A percentile compares a stretch with the other conserved stretches of the same genome.
These are phyloP conservation scores for Aptenodytes patagonicus DNA, from an alignment of 2,113 vertebrate genomes.

Conservation along the genomic window DNA sequence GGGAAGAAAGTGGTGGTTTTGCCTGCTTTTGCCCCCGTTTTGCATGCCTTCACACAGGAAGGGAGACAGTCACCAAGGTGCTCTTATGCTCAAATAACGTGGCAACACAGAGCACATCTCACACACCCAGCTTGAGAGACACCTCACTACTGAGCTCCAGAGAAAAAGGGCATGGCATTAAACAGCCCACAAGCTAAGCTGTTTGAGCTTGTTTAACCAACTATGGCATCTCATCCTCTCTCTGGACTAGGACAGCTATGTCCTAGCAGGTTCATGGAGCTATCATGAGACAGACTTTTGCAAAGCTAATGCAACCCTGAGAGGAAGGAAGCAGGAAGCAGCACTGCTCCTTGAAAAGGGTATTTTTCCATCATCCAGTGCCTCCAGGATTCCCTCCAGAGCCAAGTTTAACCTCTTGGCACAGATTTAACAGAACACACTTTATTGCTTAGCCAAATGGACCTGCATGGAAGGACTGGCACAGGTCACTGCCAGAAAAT, in stretches of 20 bases:
- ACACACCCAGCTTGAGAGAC: not conserved
- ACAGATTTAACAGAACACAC: not conserved
- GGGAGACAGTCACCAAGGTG: not conserved
- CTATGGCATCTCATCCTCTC: not conserved
- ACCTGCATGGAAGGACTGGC: not conserved
- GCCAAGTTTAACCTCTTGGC: not conserved
- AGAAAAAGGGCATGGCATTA: not conserved
- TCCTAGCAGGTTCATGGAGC: not conserved
- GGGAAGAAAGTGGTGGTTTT: not conserved
- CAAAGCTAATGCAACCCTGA: not conserved
- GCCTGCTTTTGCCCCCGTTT: not conserved
- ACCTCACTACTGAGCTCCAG: not conserved
- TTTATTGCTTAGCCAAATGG: not conserved
- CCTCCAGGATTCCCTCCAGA: not conserved
- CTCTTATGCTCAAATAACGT: not conserved
- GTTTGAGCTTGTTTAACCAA: not conserved
- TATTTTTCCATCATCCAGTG: not conserved
- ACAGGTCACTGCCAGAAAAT: not conserved
- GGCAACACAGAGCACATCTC: not conserved
- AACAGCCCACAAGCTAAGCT: not conserved
- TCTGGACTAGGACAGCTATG: not conserved
- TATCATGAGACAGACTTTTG: not conserved
- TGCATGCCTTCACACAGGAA: not conserved
- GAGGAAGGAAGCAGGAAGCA: not conserved
- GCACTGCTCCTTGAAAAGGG: not conserved